Percentiles rank a stretch among this genome's conserved stretches.
Evolutionary conservation across 2,797 vertebrate genomes (phyloP).

Genomic region (Ctenochaetus hawaiiensis): DNA sequence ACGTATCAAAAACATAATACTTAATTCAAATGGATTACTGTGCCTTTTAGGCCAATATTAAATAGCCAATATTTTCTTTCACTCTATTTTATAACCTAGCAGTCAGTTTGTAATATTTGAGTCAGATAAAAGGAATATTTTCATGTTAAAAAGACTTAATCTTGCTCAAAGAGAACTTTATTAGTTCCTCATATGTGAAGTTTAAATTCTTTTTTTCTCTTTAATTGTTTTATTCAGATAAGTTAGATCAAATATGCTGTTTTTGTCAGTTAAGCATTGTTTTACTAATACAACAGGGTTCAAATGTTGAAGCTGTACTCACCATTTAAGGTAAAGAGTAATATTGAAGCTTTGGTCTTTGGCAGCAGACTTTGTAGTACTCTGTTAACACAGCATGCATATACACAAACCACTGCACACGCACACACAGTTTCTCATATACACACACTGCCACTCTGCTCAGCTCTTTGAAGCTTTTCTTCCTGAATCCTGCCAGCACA

Average conservation of each 20-base stretch:
- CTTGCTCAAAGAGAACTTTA: not conserved
- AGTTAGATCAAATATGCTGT: constrained; percentile 8
- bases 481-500: constrained; percentile 53
- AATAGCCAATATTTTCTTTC: not conserved
- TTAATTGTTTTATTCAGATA: not conserved
- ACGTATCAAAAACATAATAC: not conserved
- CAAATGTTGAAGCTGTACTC: constrained; percentile 32
- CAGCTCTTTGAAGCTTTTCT: constrained; percentile 63
- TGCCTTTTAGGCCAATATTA: constrained; percentile 1
- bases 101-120: not conserved
- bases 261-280: not conserved
- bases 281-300: constrained; percentile 11
- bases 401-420: not conserved
- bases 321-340: constrained; percentile 42
- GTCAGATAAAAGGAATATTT: not conserved
- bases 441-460: constrained; percentile 17
- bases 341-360: constrained; percentile 36
- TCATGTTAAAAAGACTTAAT: not conserved
- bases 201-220: not conserved
- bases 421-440: not conserved
- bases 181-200: not conserved
- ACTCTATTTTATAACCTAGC: not conserved
- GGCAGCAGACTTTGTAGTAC: constrained; percentile 20
- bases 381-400: constrained; percentile 21
- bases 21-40: not conserved